phyloP scores from a whole-genome alignment of 2,113 vertebrate species.

The Mesoclemmys tuberculata region DNA sequence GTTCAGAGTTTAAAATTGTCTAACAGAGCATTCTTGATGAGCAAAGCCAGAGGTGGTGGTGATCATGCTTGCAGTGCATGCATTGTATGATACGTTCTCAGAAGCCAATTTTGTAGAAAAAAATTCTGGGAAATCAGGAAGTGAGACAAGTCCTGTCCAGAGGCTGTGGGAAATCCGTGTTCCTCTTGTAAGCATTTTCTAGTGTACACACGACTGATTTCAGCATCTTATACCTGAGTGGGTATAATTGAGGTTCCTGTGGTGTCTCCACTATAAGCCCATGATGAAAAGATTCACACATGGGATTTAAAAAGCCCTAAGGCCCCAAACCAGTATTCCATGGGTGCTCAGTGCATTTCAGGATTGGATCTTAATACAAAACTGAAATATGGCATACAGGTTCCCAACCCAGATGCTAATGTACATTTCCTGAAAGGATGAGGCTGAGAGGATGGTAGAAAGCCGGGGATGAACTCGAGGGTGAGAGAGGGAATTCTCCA shows the following conservation, averaged over 20 bases:
- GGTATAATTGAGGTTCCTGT: not conserved
- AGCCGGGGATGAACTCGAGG: not conserved
- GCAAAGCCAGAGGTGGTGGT: not conserved
- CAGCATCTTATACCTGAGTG: not conserved
- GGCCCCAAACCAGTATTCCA: not conserved
- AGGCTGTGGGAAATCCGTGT: not conserved
- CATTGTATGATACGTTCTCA: not conserved
- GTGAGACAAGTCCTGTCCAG: not conserved
- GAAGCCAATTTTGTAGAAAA: not conserved
- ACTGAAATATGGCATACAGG: not conserved
- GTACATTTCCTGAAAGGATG: not conserved
- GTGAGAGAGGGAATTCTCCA: not conserved
- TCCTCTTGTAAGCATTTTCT: not conserved
- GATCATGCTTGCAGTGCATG: not conserved
- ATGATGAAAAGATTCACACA: not conserved
- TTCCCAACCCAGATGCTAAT: not conserved
- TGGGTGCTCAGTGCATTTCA: not conserved
- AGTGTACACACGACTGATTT: not conserved
- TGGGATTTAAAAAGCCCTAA: not conserved
- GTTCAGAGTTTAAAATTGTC: not conserved
- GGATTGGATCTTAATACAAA: not conserved
- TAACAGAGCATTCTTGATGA: not conserved
- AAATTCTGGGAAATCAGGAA: conserved; percentile 19
- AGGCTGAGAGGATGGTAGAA: not conserved
- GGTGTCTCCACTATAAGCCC: not conserved